Evolutionary conservation across 2,797 vertebrate genomes (phyloP), one percentile per base, ranked within the genome.

Genomic region (Cephalopachus bancanus): DNA sequence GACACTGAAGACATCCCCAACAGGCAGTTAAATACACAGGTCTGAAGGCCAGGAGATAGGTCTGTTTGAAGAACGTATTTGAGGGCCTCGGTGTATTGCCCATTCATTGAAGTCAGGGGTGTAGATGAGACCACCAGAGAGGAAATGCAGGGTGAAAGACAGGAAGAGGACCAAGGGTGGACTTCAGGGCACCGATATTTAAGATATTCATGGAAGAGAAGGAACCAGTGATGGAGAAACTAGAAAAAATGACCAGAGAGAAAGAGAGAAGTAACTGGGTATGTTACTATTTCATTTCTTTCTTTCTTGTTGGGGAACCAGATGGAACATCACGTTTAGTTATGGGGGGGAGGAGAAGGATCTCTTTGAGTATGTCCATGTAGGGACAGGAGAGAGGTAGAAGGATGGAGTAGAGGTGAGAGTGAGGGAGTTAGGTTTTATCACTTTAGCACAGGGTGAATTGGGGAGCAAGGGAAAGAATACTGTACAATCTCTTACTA

Each of bases 401-500:
- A n/a, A 37, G 8, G 8, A 51, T 17, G 10, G 33, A 10, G 10
- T 3, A 4, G 1, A 16, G 49, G 24, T 24, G 20, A 3, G 19
- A 26, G 28, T 28, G 20, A 83, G 28, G 16, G 64, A 22, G 28
- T 19, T 76, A 28, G 19, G 3, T 30, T 12, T 51, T n/a, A 9
- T 72, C 55, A 57, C 0, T 60, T 10, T 55, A 64, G 22, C 33
- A 55, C 79, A 84, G 26, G 22, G 16, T 28, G 11, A 19, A 10
- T 10, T 20, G 37, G 69, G 16, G 30, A 16, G 7, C 28, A 8
- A 5, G 22, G 30, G 16, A 4, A 17, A 80, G 11, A 59, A 84
- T 0, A 2, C 62, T 7, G 12, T 8, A 20, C n/a, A 37, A 53
- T 9, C 4, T 6, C n/a, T 17, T 65, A 44, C 2, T 51, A 4